phyloP scores from a whole-genome alignment of 1,140 invertebrate species.

The Leptinotarsa defecta region DNA sequence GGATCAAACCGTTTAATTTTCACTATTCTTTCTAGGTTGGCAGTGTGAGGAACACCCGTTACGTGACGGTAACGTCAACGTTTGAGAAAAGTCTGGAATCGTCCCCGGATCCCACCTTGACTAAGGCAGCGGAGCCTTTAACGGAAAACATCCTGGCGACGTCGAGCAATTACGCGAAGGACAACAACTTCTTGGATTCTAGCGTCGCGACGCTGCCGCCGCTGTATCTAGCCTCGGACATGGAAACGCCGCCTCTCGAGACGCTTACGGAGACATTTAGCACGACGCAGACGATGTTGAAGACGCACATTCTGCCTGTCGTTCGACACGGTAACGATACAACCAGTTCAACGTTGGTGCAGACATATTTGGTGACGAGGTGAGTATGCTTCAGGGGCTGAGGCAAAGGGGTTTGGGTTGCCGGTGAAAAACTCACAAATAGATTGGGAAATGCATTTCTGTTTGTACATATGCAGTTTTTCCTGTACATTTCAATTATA shows the following conservation, averaged over 20 bases:
- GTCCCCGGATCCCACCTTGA: constrained; percentile 60
- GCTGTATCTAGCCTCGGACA: constrained; percentile 72
- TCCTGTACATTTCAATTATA: no score
- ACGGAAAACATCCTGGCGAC: constrained; percentile 86
- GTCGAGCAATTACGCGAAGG: constrained; percentile 73
- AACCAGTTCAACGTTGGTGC: constrained; percentile 77
- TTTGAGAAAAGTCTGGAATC: constrained; percentile 73
- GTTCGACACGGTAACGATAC: constrained; percentile 73
- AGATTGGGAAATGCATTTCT: no score
- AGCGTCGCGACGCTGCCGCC: constrained; percentile 81
- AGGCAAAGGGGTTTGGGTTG: no score
- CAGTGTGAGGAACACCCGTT: constrained; percentile 82
- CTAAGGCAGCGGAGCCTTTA: constrained; percentile 71
- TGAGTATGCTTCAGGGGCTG: background rate
- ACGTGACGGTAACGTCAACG: constrained; percentile 82
- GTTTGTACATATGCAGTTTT: no score
- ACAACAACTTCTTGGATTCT: constrained; percentile 71
- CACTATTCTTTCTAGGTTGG: constrained; percentile 68
- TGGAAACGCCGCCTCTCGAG: constrained; percentile 80
- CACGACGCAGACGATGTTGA: constrained; percentile 82
- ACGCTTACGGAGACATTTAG: constrained; percentile 90
- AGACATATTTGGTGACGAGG: constrained; percentile 85
- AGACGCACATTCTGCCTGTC: constrained; percentile 84
- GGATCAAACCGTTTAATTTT: no score
- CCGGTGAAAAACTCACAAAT: no score